phyloP scores from a whole-genome alignment of 2,113 vertebrate species.

The Axis porcinus region DNA sequence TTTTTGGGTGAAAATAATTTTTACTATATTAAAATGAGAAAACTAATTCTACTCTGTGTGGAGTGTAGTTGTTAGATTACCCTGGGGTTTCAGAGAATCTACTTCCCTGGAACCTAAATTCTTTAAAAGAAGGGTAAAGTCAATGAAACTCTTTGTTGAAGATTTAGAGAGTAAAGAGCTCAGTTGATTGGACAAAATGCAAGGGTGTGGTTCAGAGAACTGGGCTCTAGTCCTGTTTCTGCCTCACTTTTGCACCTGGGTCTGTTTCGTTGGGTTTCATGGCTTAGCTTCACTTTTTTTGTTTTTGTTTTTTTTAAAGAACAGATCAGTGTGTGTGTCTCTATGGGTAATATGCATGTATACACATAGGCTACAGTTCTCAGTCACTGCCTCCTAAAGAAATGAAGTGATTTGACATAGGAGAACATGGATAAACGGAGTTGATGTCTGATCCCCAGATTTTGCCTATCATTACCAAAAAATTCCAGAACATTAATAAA shows the following conservation, averaged over 20 bases:
- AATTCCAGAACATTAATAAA: slow-evolving; percentile 35
- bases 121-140: neutral
- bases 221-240: neutral
- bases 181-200: neutral
- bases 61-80: neutral
- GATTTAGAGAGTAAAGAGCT: neutral
- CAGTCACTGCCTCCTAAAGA: neutral
- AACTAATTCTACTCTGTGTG: neutral
- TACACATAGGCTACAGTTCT: neutral
- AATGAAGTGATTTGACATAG: neutral
- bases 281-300: slow-evolving; percentile 19
- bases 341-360: neutral
- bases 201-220: neutral
- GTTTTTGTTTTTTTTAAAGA: neutral
- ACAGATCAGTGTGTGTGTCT: neutral
- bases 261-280: neutral
- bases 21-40: neutral
- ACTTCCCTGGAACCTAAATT: neutral
- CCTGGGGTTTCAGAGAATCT: neutral
- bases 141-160: neutral
- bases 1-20: slow-evolving; percentile 33
- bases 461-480: slow-evolving; percentile 16
- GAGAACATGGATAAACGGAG: neutral
- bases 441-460: neutral
- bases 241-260: neutral